Percentiles rank a stretch among this genome's conserved stretches.
Conservation (phyloP, 2,888 invertebrate species). For the Limnephilus lunatus region DNA sequence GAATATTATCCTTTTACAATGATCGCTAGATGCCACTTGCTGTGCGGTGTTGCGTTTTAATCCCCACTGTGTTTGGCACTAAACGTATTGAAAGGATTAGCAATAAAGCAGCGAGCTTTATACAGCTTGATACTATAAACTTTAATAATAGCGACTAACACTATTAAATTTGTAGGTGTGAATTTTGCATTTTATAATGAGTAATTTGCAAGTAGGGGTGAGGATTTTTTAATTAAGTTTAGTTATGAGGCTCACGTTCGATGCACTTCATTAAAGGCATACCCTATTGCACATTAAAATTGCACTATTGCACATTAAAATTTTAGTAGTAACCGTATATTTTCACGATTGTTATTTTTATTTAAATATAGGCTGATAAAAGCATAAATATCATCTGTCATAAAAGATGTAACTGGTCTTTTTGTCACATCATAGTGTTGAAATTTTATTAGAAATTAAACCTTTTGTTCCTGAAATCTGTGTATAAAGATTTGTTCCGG, state of each 20-base stretch:
- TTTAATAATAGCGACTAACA: not conserved
- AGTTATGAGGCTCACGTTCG: not conserved
- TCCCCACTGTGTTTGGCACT: conserved; percentile 22
- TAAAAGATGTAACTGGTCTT: too few species aligned
- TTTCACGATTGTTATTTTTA: too few species aligned
- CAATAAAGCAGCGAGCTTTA: not conserved
- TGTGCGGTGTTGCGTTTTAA: conserved; percentile 15
- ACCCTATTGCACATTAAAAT: too few species aligned
- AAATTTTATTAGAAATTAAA: too few species aligned
- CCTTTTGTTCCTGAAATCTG: too few species aligned
- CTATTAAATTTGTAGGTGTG: not conserved
- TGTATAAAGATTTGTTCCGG: too few species aligned
- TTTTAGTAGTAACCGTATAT: not conserved
- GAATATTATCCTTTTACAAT: conserved; percentile 23
- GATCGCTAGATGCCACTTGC: conserved; percentile 34
- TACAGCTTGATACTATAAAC: not conserved
- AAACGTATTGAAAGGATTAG: conserved; percentile 37
- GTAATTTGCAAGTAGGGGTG: not conserved
- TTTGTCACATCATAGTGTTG: too few species aligned
- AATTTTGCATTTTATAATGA: conserved; percentile 12
- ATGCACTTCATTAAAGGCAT: not conserved
- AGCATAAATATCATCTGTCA: too few species aligned
- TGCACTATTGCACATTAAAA: not conserved
- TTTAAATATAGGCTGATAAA: too few species aligned
- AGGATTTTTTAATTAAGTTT: not conserved